phyloP scores from a whole-genome alignment of 2,888 invertebrate species.

The Phaonia tiefii region DNA sequence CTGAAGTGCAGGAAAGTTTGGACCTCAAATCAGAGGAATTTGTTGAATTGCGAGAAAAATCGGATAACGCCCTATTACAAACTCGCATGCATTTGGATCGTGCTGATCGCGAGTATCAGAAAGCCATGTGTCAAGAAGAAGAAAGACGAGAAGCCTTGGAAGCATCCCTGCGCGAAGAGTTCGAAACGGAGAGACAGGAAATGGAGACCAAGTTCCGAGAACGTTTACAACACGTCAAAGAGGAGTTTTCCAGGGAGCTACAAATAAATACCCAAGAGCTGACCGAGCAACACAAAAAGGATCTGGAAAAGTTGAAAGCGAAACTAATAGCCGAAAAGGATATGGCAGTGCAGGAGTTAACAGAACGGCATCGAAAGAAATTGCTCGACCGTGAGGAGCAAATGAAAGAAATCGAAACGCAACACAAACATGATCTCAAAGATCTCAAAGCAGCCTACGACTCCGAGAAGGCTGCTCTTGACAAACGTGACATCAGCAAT shows the following conservation, averaged over 20 bases:
- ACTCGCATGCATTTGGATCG: constrained; percentile 80
- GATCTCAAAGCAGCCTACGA: constrained; percentile 80
- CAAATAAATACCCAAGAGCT: constrained; percentile 83
- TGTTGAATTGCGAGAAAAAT: constrained; percentile 82
- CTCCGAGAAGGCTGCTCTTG: constrained; percentile 78
- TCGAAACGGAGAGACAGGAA: constrained; percentile 86
- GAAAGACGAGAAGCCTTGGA: constrained; percentile 77
- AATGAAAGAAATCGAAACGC: constrained; percentile 81
- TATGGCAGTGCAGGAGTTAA: constrained; percentile 82
- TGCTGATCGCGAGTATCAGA: constrained; percentile 80
- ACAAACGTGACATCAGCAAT: constrained; percentile 81
- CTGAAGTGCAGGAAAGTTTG: constrained; percentile 84
- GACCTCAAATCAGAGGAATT: constrained; percentile 78
- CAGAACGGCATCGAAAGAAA: constrained; percentile 82
- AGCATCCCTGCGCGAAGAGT: constrained; percentile 81
- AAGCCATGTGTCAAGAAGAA: constrained; percentile 79
- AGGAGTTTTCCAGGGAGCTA: constrained; percentile 79
- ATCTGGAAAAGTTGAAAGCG: constrained; percentile 83
- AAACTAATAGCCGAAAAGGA: constrained; percentile 83
- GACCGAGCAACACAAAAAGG: constrained; percentile 84
- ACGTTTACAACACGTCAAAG: constrained; percentile 81
- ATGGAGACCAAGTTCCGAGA: constrained; percentile 88
- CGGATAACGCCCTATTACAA: constrained; percentile 81
- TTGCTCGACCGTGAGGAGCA: constrained; percentile 78
- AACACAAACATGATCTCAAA: constrained; percentile 79